Evolutionary conservation across 2,797 vertebrate species (phyloP), one percentile per base, ranked within the genome.

Genomic region (Oreonectes daqikongensis): DNA sequence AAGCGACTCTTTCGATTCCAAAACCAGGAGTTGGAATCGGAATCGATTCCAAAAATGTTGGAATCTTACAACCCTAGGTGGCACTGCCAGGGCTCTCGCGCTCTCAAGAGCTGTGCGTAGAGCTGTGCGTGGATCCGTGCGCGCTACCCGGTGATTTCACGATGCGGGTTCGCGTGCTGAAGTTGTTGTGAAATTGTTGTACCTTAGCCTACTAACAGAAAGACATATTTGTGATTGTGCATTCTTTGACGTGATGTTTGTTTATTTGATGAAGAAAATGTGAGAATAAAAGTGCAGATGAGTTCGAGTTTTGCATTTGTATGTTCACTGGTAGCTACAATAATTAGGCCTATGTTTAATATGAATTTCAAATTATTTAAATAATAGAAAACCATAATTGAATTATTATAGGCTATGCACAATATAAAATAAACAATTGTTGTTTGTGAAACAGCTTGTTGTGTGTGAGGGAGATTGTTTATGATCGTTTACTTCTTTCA

Each of bases 61-160:
- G n/a, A n/a, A n/a, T n/a, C n/a, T n/a, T n/a, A n/a, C n/a, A n/a
- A n/a, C n/a, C n/a, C n/a, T n/a, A n/a, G n/a, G n/a, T n/a, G 95
- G 95, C 94, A 95, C 80, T 96, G 95, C 89, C 94, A 95, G 83
- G 95, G 95, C 12, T 95, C 95, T 92, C 89, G 93, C 86, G 94
- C 89, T 87, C 94, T 94, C 84, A 94, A 94, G 86, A 95, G 94
- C 88, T 96, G 95, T 90, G 94, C 94, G 84, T 96, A 94, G 86
- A 95, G 94, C 88, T 96, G 95, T 90, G 94, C 94, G 84, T 96
- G 95, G 95, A 96, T 96, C 90, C 94, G 93, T 84, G 94, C 95
- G 83, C 95, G 95, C 89, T 96, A 96, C 89, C 95, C 95, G 26
- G 92, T 96, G 86, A 94, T 96, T 90, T 95, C 95, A 85, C 94